phyloP scores from a whole-genome alignment of 2,113 vertebrate species.

The Orthonyx spaldingii region DNA sequence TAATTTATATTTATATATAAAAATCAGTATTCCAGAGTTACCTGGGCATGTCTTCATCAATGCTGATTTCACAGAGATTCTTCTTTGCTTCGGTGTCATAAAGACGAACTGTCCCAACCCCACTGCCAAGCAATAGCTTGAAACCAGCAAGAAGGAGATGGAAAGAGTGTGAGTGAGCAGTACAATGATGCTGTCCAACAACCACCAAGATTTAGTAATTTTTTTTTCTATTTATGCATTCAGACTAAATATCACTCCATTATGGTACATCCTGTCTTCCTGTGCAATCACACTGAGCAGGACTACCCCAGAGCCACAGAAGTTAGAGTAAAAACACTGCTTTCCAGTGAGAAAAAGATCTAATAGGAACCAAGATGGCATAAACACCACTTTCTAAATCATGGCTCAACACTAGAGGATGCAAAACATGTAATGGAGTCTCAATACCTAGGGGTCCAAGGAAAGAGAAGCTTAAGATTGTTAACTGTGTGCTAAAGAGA shows the following conservation, averaged over 20 bases:
- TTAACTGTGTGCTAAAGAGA: background rate
- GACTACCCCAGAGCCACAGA: background rate
- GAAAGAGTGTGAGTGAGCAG: background rate
- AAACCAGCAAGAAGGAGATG: constrained; percentile 4
- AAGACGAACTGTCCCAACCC: constrained; percentile 88
- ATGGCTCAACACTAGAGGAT: background rate
- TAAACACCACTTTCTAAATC: background rate
- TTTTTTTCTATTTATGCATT: background rate
- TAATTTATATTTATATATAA: background rate
- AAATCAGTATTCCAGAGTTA: constrained; percentile 43
- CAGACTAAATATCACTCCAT: background rate
- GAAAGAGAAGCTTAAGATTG: background rate
- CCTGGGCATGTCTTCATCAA: constrained; percentile 90
- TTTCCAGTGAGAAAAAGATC: background rate
- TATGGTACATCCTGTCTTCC: background rate
- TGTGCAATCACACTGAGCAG: background rate
- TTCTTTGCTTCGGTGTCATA: constrained; percentile 98
- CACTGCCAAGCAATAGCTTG: constrained; percentile 92
- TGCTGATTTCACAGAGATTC: constrained; percentile 92
- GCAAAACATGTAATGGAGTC: background rate
- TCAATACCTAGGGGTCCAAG: background rate
- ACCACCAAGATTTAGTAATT: background rate
- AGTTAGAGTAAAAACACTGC: background rate
- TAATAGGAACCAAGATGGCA: background rate
- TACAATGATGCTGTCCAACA: background rate